Conservation (phyloP, 2,797 vertebrate genomes). For the Sebastes jordani region DNA sequence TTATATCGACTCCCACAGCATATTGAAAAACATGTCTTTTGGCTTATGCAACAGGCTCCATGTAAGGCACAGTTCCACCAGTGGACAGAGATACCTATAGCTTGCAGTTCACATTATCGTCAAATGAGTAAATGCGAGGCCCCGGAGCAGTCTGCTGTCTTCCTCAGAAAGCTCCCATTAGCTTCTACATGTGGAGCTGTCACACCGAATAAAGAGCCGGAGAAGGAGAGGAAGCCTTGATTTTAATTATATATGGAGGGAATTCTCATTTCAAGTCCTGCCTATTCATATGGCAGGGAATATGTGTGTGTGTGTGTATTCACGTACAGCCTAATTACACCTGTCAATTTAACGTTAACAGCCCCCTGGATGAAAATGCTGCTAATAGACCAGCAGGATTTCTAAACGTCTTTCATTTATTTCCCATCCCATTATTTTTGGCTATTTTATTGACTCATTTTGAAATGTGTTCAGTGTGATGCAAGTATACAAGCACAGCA, state of each 20-base stretch:
- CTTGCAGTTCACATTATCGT: slow-evolving; percentile 30
- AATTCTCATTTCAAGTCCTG: slow-evolving; percentile 31
- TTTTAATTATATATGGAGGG: slow-evolving; percentile 60
- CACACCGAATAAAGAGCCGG: slow-evolving; percentile 42
- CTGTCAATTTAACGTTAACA: slow-evolving; percentile 14
- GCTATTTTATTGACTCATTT: background rate
- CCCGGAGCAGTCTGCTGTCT: slow-evolving; percentile 27
- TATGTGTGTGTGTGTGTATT: background rate
- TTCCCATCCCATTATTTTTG: background rate
- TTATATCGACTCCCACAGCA: background rate
- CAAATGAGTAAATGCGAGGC: slow-evolving; percentile 34
- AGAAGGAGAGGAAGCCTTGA: slow-evolving; percentile 30
- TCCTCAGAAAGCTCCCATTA: slow-evolving; percentile 56
- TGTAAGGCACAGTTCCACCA: background rate
- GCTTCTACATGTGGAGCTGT: slow-evolving; percentile 42
- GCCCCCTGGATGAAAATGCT: background rate
- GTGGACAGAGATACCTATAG: slow-evolving; percentile 32
- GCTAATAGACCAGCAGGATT: background rate
- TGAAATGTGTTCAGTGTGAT: background rate
- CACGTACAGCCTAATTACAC: slow-evolving; percentile 22
- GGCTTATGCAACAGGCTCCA: slow-evolving; percentile 17
- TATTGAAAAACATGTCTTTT: slow-evolving; percentile 15
- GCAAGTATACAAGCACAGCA: background rate
- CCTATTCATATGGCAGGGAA: slow-evolving; percentile 1
- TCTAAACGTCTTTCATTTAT: background rate